Base-by-base conservation (phyloP, 2,888 invertebrate genomes). In the Rhaphigaster nebulosa region DNA sequence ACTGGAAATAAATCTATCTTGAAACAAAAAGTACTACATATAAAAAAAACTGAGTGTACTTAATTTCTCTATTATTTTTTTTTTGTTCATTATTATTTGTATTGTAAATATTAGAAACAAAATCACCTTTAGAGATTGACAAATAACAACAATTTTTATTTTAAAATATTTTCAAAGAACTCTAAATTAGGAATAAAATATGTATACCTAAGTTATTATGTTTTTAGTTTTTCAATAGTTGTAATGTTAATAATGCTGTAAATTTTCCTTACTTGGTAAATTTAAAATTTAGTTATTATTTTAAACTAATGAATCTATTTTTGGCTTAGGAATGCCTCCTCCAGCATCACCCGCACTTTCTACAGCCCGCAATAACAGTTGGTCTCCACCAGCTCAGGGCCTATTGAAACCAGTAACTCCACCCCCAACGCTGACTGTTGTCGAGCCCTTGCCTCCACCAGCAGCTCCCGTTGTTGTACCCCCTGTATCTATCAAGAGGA, bases 291-390 rank as follows among this genome's bases (percentile, higher is more conserved):
- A 60, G 29, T 13, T 29, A 29, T 60, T 60, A 60, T 13, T 13
- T 60, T 13, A 60, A n/a, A 56, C 26, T 38, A 23, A 29, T 29
- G 15, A 65, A 76, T 1, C 18, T 38, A 38, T 20, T 70, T 70
- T 88, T 29, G n/a, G 38, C 87, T 52, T 70, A 91, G 93, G 93
- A n/a, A 91, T 92, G 91, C 92, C 93, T n/a, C 92, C 93, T n/a
- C 92, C 93, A 26, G 92, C 93, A 12, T 91, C 92, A 34, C 92
- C 93, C 52, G 93, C 92, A 93, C 94, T 93, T 94, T 92, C 92
- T n/a, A 92, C 92, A 8, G 92, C 92, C 1, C 56, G 92, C 60
- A 92, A 92, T 87, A 92, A 92, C 15, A 91, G 90, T 90, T 92
- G 92, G 92, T 92, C 92, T 89, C 93, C 92, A 87, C 92, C 92